Base-by-base conservation (phyloP, 2,113 vertebrate species). In the Halcyon malimbica region DNA sequence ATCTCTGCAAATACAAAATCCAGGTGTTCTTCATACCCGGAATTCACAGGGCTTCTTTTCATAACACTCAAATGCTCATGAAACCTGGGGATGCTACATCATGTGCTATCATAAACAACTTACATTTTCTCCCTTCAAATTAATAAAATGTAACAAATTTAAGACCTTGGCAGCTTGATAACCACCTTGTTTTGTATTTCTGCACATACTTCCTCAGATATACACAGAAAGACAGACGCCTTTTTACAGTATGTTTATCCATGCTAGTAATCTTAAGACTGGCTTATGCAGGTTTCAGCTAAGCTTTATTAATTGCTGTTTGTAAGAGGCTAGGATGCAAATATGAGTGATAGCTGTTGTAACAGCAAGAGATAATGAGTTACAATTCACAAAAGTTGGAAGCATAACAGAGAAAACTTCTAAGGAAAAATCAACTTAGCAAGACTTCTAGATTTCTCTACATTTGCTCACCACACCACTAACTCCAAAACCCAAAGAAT, bases 221-320 rank as follows among this genome's bases (percentile, higher is more conserved):
- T 29, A 87, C 33, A 6, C 14, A 69, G 63, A 42, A 88, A 87
- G 23, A 60, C 59, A 83, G 65, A 42, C 64, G 18, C 3, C 6
- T 89, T 92, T 96, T 80, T 60, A 31, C 24, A 71, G 28, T 74
- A 70, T 74, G 10, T n/a, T 92, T 89, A 62, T 44, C 51, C 10
- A 7, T 60, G 15, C 18, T 62, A 37, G 20, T 41, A 69, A 81
- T 46, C 16, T 88, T 74, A n/a, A 8, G 20, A n/a, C 57, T 81
- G 29, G 26, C 14, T 80, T 62, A 62, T 26, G 17, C 20, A 60
- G 39, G 51, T 33, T 86, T 83, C 89, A 77, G 62, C 71, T 69
- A 57, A 77, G 21, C 16, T 91, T 89, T 77, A 89, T 91, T 95
- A 96, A 91, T 70, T 89, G 46, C 42, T 78, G 37, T 91, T 92